phyloP scores from a whole-genome alignment of 1,140 invertebrate genomes.

The Anoplophora glabripennis region DNA sequence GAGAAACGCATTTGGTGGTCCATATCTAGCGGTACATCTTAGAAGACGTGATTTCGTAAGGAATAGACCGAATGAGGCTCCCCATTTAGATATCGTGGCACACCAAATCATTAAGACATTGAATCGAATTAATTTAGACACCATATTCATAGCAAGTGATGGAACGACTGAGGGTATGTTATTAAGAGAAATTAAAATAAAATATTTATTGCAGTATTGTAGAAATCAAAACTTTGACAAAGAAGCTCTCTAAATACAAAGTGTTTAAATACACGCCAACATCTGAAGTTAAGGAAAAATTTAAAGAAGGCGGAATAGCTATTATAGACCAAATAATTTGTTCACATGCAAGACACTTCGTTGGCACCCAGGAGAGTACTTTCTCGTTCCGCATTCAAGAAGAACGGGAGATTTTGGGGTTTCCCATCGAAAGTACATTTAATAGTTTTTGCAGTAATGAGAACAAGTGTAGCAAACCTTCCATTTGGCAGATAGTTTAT shows the following conservation, averaged over 20 bases:
- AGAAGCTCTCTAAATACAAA: constrained; percentile 45
- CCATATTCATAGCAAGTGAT: constrained; percentile 84
- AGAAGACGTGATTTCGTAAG: constrained; percentile 80
- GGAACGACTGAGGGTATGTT: constrained; percentile 53
- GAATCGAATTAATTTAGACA: constrained; percentile 58
- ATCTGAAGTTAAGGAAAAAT: constrained; percentile 50
- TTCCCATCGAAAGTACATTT: constrained; percentile 77
- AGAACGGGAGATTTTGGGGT: constrained; percentile 92
- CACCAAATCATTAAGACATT: constrained; percentile 65
- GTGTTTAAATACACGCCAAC: constrained; percentile 55
- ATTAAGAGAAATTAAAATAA: background rate
- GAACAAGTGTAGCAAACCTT: constrained; percentile 49
- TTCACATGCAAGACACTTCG: constrained; percentile 81
- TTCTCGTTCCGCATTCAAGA: constrained; percentile 96
- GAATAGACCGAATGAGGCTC: constrained; percentile 65
- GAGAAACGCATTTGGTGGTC: constrained; percentile 62
- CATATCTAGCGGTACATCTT: constrained; percentile 79
- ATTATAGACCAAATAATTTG: constrained; percentile 97
- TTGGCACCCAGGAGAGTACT: constrained; percentile 92
- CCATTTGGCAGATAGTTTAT: constrained; percentile 54
- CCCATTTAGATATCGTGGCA: constrained; percentile 67
- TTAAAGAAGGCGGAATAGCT: constrained; percentile 84
- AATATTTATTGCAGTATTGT: background rate
- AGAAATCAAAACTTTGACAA: constrained; percentile 22
- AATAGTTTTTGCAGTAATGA: constrained; percentile 77